A percentile compares a stretch with the other conserved stretches of the same genome.
These are phyloP conservation scores for Micromussa lordhowensis DNA, from an alignment of 92 coral and sea anemone species.

Conservation along the genomic window DNA sequence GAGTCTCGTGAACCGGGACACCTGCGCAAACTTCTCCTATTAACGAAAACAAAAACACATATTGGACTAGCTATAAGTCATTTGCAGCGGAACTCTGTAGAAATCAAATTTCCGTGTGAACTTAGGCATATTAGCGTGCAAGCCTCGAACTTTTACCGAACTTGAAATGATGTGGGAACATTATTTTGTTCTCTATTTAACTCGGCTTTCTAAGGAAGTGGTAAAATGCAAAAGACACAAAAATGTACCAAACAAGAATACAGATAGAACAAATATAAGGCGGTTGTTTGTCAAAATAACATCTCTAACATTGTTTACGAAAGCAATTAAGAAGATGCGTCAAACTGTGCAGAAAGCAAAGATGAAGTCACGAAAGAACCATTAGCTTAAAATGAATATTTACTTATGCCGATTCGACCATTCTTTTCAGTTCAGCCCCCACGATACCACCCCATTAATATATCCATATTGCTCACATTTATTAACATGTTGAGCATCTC, in stretches of 20 bases:
- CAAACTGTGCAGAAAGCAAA: neutral
- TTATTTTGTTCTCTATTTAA: too few species aligned
- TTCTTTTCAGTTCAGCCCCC: neutral
- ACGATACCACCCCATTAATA: neutral
- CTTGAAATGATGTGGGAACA: neutral
- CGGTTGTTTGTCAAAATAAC: neutral
- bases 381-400: too few species aligned
- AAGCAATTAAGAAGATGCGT: neutral
- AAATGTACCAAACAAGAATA: neutral
- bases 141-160: neutral
- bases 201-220: neutral
- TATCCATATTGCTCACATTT: neutral
- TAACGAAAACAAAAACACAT: too few species aligned
- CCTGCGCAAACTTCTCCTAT: neutral
- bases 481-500: neutral
- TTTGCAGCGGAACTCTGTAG: too few species aligned
- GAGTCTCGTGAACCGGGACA: neutral
- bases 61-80: too few species aligned
- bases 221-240: neutral
- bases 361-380: too few species aligned
- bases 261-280: neutral
- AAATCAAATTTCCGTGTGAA: too few species aligned
- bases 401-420: neutral
- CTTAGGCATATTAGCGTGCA: neutral
- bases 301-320: neutral